Base-by-base conservation (phyloP, 2,888 invertebrate genomes). In the Eristalis tenax region DNA sequence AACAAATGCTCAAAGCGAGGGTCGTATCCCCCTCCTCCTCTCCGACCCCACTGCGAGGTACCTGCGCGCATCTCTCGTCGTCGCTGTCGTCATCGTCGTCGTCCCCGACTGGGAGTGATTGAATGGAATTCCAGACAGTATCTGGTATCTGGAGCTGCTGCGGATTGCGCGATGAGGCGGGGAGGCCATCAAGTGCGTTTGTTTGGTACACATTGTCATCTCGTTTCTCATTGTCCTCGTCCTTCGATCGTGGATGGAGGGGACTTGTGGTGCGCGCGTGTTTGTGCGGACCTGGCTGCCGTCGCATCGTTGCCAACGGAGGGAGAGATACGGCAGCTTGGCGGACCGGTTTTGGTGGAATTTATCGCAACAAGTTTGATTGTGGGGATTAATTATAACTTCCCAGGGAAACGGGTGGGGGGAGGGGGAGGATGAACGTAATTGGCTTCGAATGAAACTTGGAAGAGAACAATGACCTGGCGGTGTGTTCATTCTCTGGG, bases 361-460 rank as follows among this genome's bases (percentile, higher is more conserved):
- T 85, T 77, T 86, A 86, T 78, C 70, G 28, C 82, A 86, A 83
- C 82, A 64, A 69, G 81, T 78, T 75, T 71, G 68, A 85, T 85
- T 81, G 75, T 63, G 35, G 66, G 76, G 81, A 85, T 85, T 81
- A 85, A 85, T 85, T 81, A 76, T 50, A 18, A 50, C 18, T 8
- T 18, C 18, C 68, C 56, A 26, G 66, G 63, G 40, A 64, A 71
- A n/a, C 5, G 79, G 83, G 76, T 2, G 70, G 74, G 22, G 57
- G 26, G 4, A 22, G 40, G 71, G 28, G 35, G 68, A 59, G 18
- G 8, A 73, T 73, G 76, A 15, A 23, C 56, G 64, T 79, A 84
- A 84, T 70, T 79, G 83, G 79, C 74, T 65, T 43, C 69, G 69
- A 79, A 79, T 79, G 59, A 26, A 15, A 61, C 35, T 4, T 8